phyloP scores from a whole-genome alignment of 1,140 invertebrate genomes.

The Ostrea denselamellosa region DNA sequence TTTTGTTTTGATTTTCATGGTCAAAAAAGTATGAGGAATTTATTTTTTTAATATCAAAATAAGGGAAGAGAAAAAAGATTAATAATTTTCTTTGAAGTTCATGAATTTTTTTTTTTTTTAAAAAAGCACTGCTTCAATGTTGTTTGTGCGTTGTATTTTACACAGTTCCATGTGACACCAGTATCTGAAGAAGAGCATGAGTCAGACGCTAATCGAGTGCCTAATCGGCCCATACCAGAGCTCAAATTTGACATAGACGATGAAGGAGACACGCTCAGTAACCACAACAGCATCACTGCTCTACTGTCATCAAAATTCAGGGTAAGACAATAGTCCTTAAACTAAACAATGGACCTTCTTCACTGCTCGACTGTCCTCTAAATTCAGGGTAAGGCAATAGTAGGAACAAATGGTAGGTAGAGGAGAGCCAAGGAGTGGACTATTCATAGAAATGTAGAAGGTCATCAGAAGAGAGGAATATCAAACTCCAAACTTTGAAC shows the following conservation, averaged over 20 bases:
- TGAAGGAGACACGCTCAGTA: conserved; percentile 66
- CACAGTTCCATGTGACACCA: conserved; percentile 73
- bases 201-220: conserved; percentile 22
- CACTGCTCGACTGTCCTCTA: too few relatives aligned
- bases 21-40: too few relatives aligned
- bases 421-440: too few relatives aligned
- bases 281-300: conserved; percentile 71
- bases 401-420: too few relatives aligned
- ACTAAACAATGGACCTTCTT: not conserved
- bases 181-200: conserved; percentile 62
- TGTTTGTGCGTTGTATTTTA: not conserved
- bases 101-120: too few relatives aligned
- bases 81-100: too few relatives aligned
- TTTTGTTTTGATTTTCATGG: too few relatives aligned
- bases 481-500: too few relatives aligned
- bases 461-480: too few relatives aligned
- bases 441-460: too few relatives aligned
- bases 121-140: not conserved
- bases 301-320: conserved; percentile 82
- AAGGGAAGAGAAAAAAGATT: too few relatives aligned
- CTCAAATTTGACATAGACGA: conserved; percentile 57
- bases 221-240: conserved; percentile 11
- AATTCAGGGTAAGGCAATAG: not conserved
- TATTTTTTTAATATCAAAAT: too few relatives aligned
- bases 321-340: conserved; percentile 84